Percentiles rank a stretch among this genome's conserved stretches.
phyloP scores from a whole-genome alignment of 2,888 invertebrate species.

The Miltochrista miniata region DNA sequence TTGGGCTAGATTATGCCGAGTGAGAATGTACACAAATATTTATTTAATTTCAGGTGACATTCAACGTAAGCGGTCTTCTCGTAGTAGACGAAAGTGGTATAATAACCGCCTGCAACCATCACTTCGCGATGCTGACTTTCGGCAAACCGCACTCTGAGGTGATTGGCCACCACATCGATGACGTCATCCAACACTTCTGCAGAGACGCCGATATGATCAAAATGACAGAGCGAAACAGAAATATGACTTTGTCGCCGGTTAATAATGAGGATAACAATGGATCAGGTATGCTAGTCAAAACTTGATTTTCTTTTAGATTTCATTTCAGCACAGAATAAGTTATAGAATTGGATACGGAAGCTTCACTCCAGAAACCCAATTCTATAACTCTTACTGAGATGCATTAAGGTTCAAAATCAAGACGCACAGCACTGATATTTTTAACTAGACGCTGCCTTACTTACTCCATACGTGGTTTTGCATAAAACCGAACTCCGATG shows the following conservation, averaged over 20 bases:
- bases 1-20: no score
- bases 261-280: slow-evolving; percentile 78
- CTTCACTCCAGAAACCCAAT: no score
- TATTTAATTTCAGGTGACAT: slow-evolving; percentile 70
- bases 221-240: slow-evolving; percentile 65
- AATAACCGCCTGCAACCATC: slow-evolving; percentile 86
- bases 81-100: slow-evolving; percentile 85
- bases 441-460: no score
- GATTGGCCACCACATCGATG: slow-evolving; percentile 80
- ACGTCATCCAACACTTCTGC: slow-evolving; percentile 86
- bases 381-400: no score
- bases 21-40: neutral
- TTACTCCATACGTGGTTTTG: no score
- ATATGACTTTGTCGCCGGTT: slow-evolving; percentile 82
- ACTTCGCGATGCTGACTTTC: slow-evolving; percentile 86
- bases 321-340: neutral
- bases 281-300: slow-evolving; percentile 49
- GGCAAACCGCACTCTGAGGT: slow-evolving; percentile 85
- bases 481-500: no score
- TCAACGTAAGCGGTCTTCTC: slow-evolving; percentile 86
- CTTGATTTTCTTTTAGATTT: neutral
- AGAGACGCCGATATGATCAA: slow-evolving; percentile 80
- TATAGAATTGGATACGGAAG: no score
- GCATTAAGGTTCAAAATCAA: no score
- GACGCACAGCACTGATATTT: no score